Evolutionary conservation across 2,113 vertebrate species (phyloP), one percentile per base, ranked within the genome.

Genomic region (Pygoscelis adeliae): DNA sequence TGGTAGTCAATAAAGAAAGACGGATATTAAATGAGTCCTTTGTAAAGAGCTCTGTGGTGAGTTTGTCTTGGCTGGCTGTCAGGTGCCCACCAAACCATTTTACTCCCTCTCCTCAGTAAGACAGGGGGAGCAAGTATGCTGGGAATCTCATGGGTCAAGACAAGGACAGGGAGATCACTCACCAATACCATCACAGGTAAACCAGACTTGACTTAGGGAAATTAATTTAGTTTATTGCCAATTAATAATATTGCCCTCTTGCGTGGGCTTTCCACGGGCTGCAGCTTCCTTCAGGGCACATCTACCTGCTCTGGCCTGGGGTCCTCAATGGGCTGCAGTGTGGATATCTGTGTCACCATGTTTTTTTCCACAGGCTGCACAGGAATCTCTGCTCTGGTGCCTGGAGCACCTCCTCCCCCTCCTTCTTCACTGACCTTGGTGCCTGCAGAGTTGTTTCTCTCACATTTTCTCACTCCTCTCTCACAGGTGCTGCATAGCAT

Each of bases 251-350:
- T 49, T 55, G 3, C 36, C 44, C 2, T 77, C 6, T 15, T 59
- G 5, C 0, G 4, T 67, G 42, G 13, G 7, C 4, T 63, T 2
- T 67, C n/a, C n/a, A 0, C 17, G 9, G 36, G 15, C 61, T 78
- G 7, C 38, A 65, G 5, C 14, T 92, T 91, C 42, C 61, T 83
- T 81, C 55, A 50, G 34, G 36, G 36, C 36, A 56, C 17, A 52
- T 52, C 1, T 2, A 13, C 5, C 16, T 56, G 8, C 32, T 34
- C 29, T 56, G 27, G 5, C 18, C 13, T 32, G n/a, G 14, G 20
- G 6, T 70, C 3, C 16, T 17, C 14, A 30, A 6, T 14, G 22
- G 47, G 8, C 34, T 62, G 36, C 8, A n/a, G 11, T 47, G 30
- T 42, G 23, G 11, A 53, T 62, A 80, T 71, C 11, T 52, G 13